A percentile compares a stretch with the other conserved stretches of the same genome.
Evolutionary conservation across 2,888 invertebrate genomes (phyloP).

Genomic region (Lycia hirtaria): DNA sequence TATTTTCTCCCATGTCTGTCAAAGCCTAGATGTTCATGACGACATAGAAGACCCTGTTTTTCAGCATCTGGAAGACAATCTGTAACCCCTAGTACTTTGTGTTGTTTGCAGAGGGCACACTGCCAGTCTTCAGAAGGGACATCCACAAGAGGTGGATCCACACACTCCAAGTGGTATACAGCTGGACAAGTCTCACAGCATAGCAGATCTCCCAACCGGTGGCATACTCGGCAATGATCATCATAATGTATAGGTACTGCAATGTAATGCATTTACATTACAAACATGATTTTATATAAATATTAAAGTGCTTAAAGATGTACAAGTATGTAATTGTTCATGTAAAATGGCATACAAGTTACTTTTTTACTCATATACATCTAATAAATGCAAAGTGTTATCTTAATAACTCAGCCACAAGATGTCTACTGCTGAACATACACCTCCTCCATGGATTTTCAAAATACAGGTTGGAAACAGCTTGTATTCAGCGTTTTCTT

Average conservation of each 20-base stretch:
- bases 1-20: constrained; percentile 99
- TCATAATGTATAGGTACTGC: constrained; percentile 94
- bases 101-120: constrained; percentile 96
- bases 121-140: constrained; percentile 99
- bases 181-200: constrained; percentile 99
- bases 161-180: constrained; percentile 98
- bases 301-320: no score
- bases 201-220: constrained; percentile 96
- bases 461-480: no score
- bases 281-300: no score
- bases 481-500: no score
- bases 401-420: no score
- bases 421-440: no score
- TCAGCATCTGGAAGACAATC: constrained; percentile 97
- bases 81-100: constrained; percentile 96
- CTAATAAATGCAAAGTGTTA: no score
- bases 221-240: constrained; percentile 96
- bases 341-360: no score
- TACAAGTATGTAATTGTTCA: no score
- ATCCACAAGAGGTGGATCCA: constrained; percentile 96
- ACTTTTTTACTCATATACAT: no score
- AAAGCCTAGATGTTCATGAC: constrained; percentile 97
- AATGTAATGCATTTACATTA: constrained; percentile 41
- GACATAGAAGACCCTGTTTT: constrained; percentile 94
- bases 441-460: no score